Base-by-base conservation (phyloP, 2,113 vertebrate genomes). In the Taurulus bubalis region DNA sequence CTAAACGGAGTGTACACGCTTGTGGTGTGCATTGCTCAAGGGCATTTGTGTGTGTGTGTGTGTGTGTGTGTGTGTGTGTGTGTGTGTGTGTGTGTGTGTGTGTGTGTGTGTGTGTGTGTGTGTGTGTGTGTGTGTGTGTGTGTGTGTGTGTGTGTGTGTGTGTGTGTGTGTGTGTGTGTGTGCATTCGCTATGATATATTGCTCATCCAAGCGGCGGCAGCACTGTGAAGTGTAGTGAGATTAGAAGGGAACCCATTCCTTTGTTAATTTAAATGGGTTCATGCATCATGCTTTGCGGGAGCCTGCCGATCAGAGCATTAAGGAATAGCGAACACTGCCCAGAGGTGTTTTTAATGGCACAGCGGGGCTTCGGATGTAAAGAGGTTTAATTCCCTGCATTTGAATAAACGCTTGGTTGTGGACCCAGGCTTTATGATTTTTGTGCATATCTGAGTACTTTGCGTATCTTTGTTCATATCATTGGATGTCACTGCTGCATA, bases 211-310 rank as follows among this genome's bases (percentile, higher is more conserved):
- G 96, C 96, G 94, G 95, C 94, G 93, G 95, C 94, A 94, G 94
- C 95, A 95, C 95, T 96, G 93, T 96, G 95, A 96, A 97, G 97
- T 97, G 94, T 95, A 95, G 95, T 90, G 94, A 96, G 97, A 98
- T 98, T 97, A 97, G 97, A 96, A 71, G 95, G 95, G 95, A 97
- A 96, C 95, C 96, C 95, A 95, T 97, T 97, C 96, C 96, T 98
- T 98, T 98, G 97, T 99, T 98, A 98, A 98, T 98, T 98, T 98
- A 97, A 99, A 98, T 97, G 97, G 97, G 96, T 97, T 97, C 97
- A 97, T 97, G 96, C 96, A 98, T 98, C 97, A 97, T 96, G 97
- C 96, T 97, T 97, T 97, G 96, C 96, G 77, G 94, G 96, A 95
- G 95, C 95, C 95, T 96, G 85, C 95, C 95, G 96, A 96, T 96